Conservation (phyloP, 2,113 vertebrate genomes). For the Rattus rattus region DNA sequence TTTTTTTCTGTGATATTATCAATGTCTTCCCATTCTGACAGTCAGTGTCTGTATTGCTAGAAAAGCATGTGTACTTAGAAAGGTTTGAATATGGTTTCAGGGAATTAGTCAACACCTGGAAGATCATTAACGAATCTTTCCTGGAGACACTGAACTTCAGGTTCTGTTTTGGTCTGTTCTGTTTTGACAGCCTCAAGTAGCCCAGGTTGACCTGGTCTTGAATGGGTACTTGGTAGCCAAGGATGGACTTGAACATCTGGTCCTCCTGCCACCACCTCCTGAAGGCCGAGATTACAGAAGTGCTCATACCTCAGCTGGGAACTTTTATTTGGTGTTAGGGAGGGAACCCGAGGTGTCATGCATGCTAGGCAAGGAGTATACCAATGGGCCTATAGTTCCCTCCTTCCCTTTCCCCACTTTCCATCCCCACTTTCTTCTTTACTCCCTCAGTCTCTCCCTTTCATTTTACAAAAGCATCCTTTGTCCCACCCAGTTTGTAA, state of each 20-base stretch:
- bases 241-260: neutral
- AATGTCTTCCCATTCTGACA: neutral
- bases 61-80: neutral
- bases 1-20: neutral
- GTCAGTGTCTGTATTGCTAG: neutral
- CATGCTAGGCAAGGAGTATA: neutral
- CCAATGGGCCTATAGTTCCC: neutral
- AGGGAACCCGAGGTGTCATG: neutral
- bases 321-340: neutral
- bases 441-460: neutral
- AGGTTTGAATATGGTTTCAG: slow-evolving; percentile 21
- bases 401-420: too few relatives aligned
- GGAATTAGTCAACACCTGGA: slow-evolving; percentile 9
- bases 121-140: neutral
- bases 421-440: neutral
- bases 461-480: neutral
- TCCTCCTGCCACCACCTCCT: neutral
- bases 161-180: neutral
- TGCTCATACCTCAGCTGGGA: neutral
- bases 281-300: neutral
- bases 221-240: neutral
- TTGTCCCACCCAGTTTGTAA: slow-evolving; percentile 27
- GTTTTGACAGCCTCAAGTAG: neutral
- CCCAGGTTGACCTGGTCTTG: neutral
- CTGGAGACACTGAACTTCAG: neutral